phyloP scores from a whole-genome alignment of 2,797 vertebrate genomes.

The Rhinichthys osculus region DNA sequence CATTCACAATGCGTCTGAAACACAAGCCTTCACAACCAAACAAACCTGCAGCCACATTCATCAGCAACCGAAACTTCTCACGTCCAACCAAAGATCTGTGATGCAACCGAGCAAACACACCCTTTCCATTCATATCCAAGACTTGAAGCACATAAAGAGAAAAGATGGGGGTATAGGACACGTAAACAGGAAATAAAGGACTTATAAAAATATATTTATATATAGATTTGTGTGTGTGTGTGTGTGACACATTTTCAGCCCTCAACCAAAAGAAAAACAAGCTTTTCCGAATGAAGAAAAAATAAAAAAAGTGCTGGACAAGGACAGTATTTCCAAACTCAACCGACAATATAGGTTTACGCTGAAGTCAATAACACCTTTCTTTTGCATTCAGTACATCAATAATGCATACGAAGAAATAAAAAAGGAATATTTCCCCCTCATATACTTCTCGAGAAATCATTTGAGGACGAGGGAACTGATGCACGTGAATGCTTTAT shows the following conservation, averaged over 20 bases:
- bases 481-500: slow-evolving; percentile 4
- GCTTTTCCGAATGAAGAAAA: background rate
- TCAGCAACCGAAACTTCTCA: slow-evolving; percentile 36
- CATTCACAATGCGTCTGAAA: slow-evolving; percentile 61
- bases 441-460: slow-evolving; percentile 8
- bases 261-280: slow-evolving; percentile 53
- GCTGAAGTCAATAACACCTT: slow-evolving; percentile 38
- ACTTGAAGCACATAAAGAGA: slow-evolving; percentile 39
- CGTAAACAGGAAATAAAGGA: slow-evolving; percentile 67
- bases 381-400: slow-evolving; percentile 12
- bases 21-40: slow-evolving; percentile 59
- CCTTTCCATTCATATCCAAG: slow-evolving; percentile 16
- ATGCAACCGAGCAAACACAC: slow-evolving; percentile 26
- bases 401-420: slow-evolving; percentile 38
- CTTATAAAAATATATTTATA: slow-evolving; percentile 79
- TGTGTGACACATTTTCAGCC: slow-evolving; percentile 45
- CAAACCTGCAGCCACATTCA: slow-evolving; percentile 36
- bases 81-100: background rate
- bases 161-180: slow-evolving; percentile 53
- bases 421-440: slow-evolving; percentile 25
- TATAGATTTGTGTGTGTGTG: slow-evolving; percentile 41
- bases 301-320: slow-evolving; percentile 35
- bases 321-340: slow-evolving; percentile 39
- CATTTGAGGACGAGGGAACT: slow-evolving; percentile 7
- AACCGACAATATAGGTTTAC: slow-evolving; percentile 12